phyloP scores from a whole-genome alignment of 2,113 vertebrate species.

The Crotophaga sulcirostris region DNA sequence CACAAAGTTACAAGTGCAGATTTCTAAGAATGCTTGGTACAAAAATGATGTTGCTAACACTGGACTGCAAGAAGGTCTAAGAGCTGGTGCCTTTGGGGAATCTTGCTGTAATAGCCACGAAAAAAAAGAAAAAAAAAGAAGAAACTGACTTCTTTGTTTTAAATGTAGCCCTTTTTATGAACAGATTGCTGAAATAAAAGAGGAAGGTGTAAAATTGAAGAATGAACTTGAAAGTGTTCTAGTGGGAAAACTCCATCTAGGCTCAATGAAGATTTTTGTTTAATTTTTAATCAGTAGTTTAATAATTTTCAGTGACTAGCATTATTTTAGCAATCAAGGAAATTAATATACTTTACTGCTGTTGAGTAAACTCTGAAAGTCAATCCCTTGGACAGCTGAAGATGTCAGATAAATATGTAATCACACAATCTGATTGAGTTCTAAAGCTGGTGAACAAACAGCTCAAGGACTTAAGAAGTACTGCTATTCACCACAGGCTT shows the following conservation, averaged over 20 bases:
- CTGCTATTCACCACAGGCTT: background rate
- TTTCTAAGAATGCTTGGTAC: constrained; percentile 16
- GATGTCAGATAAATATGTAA: constrained; percentile 29
- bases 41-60: background rate
- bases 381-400: constrained; percentile 23
- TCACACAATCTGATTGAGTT: constrained; percentile 17
- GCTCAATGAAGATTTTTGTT: background rate
- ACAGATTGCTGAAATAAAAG: background rate
- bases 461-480: constrained; percentile 50
- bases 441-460: constrained; percentile 9
- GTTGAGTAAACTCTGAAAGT: background rate
- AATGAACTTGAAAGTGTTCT: background rate
- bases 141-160: background rate
- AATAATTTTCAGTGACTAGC: background rate
- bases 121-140: too few relatives aligned
- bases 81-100: background rate
- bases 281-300: background rate
- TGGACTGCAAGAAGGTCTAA: background rate
- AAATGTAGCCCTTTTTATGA: background rate
- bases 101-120: background rate
- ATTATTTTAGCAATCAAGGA: constrained; percentile 6
- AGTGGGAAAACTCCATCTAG: background rate
- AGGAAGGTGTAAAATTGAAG: background rate
- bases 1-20: background rate
- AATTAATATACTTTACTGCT: background rate